Evolutionary conservation across 2,797 vertebrate genomes (phyloP).

Genomic region (Kryptopterus vitreolus): DNA sequence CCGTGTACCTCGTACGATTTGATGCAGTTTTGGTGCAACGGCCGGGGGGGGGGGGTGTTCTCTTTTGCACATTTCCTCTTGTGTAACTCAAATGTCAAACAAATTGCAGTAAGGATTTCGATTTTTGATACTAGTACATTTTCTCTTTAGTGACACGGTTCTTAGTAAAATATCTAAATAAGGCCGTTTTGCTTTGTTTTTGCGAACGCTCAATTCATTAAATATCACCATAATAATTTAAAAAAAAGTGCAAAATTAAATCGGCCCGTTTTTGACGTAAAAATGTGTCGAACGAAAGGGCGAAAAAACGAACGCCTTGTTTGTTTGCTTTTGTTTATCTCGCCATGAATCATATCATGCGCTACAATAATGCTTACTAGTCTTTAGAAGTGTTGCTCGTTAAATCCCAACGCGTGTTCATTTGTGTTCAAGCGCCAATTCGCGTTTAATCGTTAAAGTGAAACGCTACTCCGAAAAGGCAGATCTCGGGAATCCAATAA

Average conservation of each 20-base stretch:
- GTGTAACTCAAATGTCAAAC: neutral
- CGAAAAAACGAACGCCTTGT: neutral
- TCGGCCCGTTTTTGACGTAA: no score
- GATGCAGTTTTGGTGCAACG: neutral
- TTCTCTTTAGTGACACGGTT: neutral
- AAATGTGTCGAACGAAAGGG: neutral
- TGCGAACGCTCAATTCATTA: constrained; percentile 33
- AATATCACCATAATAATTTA: neutral
- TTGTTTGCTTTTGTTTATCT: neutral
- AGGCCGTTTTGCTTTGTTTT: neutral
- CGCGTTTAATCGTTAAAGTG: neutral
- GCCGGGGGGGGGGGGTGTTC: no score
- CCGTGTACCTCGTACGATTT: neutral
- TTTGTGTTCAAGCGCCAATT: neutral
- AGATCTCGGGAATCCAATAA: neutral
- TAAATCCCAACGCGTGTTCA: neutral
- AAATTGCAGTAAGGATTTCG: neutral
- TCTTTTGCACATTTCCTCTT: neutral
- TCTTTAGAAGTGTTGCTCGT: neutral
- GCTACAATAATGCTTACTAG: neutral
- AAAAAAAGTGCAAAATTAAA: no score
- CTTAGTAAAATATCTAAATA: neutral
- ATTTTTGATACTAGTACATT: no score
- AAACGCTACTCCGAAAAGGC: neutral
- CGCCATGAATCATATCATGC: neutral